These are phyloP conservation scores for Microplitis demolitor DNA, from an alignment of 1,140 invertebrate species.

Conservation along the genomic window DNA sequence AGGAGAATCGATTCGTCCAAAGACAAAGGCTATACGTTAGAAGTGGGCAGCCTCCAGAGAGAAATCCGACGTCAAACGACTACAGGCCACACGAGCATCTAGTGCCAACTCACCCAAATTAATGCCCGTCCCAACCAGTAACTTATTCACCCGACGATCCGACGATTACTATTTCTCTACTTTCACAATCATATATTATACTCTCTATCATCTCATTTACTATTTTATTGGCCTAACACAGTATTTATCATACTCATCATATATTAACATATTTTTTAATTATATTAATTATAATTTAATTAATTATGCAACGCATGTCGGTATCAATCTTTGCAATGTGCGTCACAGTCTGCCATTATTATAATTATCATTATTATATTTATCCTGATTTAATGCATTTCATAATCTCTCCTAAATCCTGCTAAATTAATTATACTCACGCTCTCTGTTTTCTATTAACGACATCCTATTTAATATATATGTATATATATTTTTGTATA, in stretches of 20 bases:
- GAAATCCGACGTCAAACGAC: conserved; percentile 40
- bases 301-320: too few relatives aligned
- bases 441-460: too few relatives aligned
- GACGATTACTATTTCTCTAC: conserved; percentile 46
- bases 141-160: conserved; percentile 54
- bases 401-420: neutral
- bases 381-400: too few relatives aligned
- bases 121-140: conserved; percentile 54
- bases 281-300: too few relatives aligned
- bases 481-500: neutral
- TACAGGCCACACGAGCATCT: conserved; percentile 15
- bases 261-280: too few relatives aligned
- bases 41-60: conserved; percentile 52
- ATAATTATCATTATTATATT: too few relatives aligned
- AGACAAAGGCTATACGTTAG: conserved; percentile 53
- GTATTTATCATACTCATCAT: too few relatives aligned
- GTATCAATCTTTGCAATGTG: too few relatives aligned
- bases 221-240: neutral
- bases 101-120: conserved; percentile 51
- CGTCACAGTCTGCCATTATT: too few relatives aligned
- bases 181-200: neutral
- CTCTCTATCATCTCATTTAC: neutral
- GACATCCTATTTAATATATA: too few relatives aligned
- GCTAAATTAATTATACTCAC: neutral
- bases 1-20: conserved; percentile 53